Conservation (phyloP, 2,797 vertebrate genomes). For the Aeoliscus strigatus region DNA sequence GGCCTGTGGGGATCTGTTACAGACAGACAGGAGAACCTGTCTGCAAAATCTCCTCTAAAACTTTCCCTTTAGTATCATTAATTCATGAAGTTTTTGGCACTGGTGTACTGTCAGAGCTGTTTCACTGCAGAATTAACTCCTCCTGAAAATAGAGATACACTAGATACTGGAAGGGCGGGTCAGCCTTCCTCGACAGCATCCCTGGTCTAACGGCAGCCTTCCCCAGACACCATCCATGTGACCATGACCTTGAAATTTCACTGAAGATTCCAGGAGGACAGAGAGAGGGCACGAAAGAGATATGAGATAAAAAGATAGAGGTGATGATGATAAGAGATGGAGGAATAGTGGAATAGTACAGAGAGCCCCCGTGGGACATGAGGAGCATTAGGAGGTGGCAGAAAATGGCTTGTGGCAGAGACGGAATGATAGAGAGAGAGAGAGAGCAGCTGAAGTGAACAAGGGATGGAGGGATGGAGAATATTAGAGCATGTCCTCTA, state of each 20-base stretch:
- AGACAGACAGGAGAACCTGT: constrained; percentile 41
- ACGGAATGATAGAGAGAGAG: constrained; percentile 36
- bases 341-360: constrained; percentile 51
- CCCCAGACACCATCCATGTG: constrained; percentile 13
- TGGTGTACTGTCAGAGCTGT: constrained; percentile 4
- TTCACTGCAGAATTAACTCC: constrained; percentile 18
- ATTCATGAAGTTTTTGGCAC: constrained; percentile 28
- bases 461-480: constrained; percentile 41
- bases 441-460: constrained; percentile 36
- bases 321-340: constrained; percentile 49
- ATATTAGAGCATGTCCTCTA: constrained; percentile 66
- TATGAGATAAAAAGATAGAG: constrained; percentile 24
- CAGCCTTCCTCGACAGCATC: constrained; percentile 13
- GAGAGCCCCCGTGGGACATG: constrained; percentile 33
- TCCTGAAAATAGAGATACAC: constrained; percentile 2
- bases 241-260: constrained; percentile 51
- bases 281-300: constrained; percentile 5
- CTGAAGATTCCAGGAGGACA: constrained; percentile 20
- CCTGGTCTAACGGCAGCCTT: constrained; percentile 22
- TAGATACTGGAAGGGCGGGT: constrained; percentile 19
- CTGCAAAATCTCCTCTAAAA: constrained; percentile 48
- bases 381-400: constrained; percentile 49
- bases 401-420: constrained; percentile 57
- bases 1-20: constrained; percentile 40
- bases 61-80: constrained; percentile 36